Base-by-base conservation (phyloP, 2,113 vertebrate genomes). In the Physeter macrocephalus region DNA sequence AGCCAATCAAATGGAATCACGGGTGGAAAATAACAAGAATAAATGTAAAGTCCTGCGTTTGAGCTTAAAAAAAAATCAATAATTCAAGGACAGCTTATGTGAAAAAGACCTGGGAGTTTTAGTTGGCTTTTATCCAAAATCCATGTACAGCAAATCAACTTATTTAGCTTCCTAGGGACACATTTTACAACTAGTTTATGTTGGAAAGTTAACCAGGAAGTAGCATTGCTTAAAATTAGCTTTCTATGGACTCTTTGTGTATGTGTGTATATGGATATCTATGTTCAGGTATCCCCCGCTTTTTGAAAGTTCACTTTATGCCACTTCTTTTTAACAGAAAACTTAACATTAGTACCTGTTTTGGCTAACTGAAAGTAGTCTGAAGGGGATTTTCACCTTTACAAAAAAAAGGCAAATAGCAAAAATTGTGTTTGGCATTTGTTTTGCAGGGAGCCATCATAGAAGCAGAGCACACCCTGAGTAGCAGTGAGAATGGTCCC, bases 61-160 rank as follows among this genome's bases (percentile, higher is more conserved):
- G 82, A 95, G 78, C 62, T 93, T 86, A 57, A 86, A 77, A 89
- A 49, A 83, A 74, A 87, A 61, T 93, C 85, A 96, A 75, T 95
- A 97, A 86, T 62, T 97, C 89, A 97, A 95, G 75, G 69, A 43
- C 13, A 92, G 66, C 96, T 85, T 74, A 89, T 80, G 72, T 94
- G 82, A 95, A 94, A 97, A 95, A 86, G 74, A 95, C 20, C 93
- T 46, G 34, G 34, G 89, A 89, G 61, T 91, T 97, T 95, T 83
- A 74, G 71, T 92, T 98, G 97, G 96, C 95, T 91, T 95, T 69
- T 25, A 6, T 69, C 92, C 97, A 97, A 93, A 46, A 66, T 36
- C 29, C 82, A 93, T 13, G 57, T 84, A 90, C 3, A 93, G 93
- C 57, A 97, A 94, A 89, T 88, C 82, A 92, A 95, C 83, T 84